Base-by-base conservation (phyloP, 2,797 vertebrate genomes). In the Oreortyx pictus region DNA sequence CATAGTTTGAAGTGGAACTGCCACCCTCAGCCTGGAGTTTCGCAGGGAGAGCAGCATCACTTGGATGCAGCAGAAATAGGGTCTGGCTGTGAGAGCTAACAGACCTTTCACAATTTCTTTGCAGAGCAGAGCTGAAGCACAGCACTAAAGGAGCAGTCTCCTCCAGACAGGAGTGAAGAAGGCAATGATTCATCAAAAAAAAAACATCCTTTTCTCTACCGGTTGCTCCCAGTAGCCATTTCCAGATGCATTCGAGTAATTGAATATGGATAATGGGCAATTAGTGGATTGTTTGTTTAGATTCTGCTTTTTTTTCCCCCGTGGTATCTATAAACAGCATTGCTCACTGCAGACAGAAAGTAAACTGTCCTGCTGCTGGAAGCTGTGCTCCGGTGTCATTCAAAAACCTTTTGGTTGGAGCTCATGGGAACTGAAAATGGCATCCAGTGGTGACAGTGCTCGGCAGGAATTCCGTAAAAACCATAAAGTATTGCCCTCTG, bases 221-320 rank as follows among this genome's bases (percentile, higher is more conserved):
- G 54, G 22, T 80, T 75, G 70, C 54, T 12, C 44, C 46, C 93
- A 70, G 89, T 50, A 82, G 92, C 85, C 91, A 64, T 88, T 96
- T 92, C 96, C 94, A 95, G 95, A 68, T 87, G 92, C 92, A 85
- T 54, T 92, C 65, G 37, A 94, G 95, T 96, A 96, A 96, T 93
- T 95, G 95, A 93, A 94, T 93, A 66, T 0, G 31, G 95, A 91
- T 96, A 96, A 94, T 96, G 92, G 94, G 82, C 95, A 96, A 95
- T 96, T 96, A 95, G 89, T 86, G 92, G 83, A 82, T 96, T 96
- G 95, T 96, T 96, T 96, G 95, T 94, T 95, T 95, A 92, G 92
- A 86, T 94, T 93, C 64, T 29, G 85, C 89, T 88, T 93, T 93
- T 93, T 93, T 82, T 11, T 20, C 68, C 59, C 76, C 14, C 27